A percentile compares a stretch with the other conserved stretches of the same genome.
Evolutionary conservation across 2,888 invertebrate genomes (phyloP).

Genomic region (Ectropis crepuscularia): DNA sequence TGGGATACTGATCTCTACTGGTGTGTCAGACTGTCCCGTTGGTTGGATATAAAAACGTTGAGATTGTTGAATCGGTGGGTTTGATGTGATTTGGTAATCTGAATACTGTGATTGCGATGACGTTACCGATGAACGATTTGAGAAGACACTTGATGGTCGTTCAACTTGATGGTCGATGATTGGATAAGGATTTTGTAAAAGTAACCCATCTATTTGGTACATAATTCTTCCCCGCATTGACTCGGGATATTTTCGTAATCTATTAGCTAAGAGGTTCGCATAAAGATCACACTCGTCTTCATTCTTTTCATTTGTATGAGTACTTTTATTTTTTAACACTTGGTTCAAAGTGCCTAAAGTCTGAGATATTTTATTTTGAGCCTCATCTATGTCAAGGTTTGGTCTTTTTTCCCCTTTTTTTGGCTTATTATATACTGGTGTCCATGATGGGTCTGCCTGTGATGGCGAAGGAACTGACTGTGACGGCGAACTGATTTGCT

Average conservation of each 20-base stretch:
- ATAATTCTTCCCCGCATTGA: constrained; percentile 6
- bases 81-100: no score
- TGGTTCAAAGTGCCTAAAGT: constrained; percentile 2
- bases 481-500: no score
- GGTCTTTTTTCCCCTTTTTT: no score
- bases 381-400: not conserved
- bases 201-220: constrained; percentile 20
- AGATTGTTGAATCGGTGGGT: no score
- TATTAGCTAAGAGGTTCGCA: constrained; percentile 18
- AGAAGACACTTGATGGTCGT: constrained; percentile 9
- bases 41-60: no score
- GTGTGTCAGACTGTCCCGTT: no score
- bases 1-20: no score
- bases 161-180: not conserved
- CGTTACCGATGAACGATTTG: no score
- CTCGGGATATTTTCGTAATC: constrained; percentile 14
- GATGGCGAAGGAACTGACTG: no score
- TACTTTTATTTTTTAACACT: not conserved
- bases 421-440: no score
- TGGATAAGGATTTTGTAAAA: constrained; percentile 10
- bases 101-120: no score
- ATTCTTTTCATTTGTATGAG: not conserved
- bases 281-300: constrained; percentile 23
- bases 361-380: constrained; percentile 19
- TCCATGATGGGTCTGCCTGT: no score